Evolutionary conservation across 2,113 vertebrate species (phyloP).

Genomic region (Meles meles): DNA sequence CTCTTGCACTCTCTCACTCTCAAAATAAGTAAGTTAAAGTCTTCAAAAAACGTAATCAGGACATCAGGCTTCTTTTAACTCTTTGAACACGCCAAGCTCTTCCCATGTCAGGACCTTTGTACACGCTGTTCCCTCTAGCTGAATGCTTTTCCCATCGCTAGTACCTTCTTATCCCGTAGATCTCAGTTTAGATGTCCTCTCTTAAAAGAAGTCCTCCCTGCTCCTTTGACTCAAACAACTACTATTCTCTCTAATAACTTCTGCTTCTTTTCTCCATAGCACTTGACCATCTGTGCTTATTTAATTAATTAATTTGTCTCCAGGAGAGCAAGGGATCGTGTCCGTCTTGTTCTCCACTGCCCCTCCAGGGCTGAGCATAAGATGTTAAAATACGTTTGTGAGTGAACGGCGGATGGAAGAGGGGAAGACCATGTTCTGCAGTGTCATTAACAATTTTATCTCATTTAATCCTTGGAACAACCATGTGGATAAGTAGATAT

Average conservation of each 20-base stretch:
- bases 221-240: background rate
- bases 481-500: background rate
- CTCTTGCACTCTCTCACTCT: background rate
- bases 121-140: background rate
- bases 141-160: background rate
- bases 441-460: constrained; percentile 12
- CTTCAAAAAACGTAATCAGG: background rate
- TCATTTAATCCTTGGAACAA: constrained; percentile 20
- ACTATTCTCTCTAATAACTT: background rate
- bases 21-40: background rate
- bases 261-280: background rate
- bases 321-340: background rate
- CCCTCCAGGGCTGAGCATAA: background rate
- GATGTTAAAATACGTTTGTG: background rate
- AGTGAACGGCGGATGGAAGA: background rate
- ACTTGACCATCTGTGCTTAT: background rate
- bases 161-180: background rate
- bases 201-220: background rate
- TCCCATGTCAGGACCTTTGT: background rate
- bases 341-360: background rate
- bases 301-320: constrained; percentile 28
- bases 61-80: background rate
- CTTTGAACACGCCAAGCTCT: background rate
- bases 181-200: background rate
- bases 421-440: background rate